A percentile compares a stretch with the other conserved stretches of the same genome.
These are phyloP conservation scores for Cantharis rufa DNA, from an alignment of 2,888 invertebrate genomes.

Conservation along the genomic window DNA sequence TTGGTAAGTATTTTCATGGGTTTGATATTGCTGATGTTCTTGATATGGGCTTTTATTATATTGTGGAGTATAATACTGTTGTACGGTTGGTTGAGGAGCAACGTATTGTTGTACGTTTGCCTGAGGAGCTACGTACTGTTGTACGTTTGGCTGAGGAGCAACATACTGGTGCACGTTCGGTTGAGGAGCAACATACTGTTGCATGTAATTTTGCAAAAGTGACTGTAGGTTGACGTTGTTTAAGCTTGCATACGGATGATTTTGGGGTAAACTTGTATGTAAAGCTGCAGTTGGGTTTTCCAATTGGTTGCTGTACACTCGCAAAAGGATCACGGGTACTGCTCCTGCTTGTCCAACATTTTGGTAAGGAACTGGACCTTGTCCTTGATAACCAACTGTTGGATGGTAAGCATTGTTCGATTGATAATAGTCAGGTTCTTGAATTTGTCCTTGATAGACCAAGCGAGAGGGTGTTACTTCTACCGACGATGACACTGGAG, in stretches of 20 bases:
- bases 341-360: conserved; percentile 53
- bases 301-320: conserved; percentile 63
- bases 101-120: too few species aligned
- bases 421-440: conserved; percentile 18
- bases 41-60: conserved; percentile 31
- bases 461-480: background rate
- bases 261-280: conserved; percentile 62
- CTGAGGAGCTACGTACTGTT: too few species aligned
- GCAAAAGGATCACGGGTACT: conserved; percentile 63
- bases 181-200: conserved; percentile 36
- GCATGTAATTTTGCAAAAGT: conserved; percentile 60
- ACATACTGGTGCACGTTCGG: conserved; percentile 50
- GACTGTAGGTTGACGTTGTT: conserved; percentile 63
- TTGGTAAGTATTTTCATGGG: background rate
- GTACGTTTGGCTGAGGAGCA: too few species aligned
- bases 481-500: background rate
- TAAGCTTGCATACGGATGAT: conserved; percentile 60
- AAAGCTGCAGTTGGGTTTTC: conserved; percentile 60
- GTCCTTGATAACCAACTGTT: conserved; percentile 49
- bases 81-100: background rate
- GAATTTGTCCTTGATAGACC: background rate
- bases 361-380: conserved; percentile 58
- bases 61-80: conserved; percentile 23
- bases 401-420: conserved; percentile 49
- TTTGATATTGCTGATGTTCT: background rate